Conservation (phyloP, 2,888 invertebrate species). For the Molanna angustata region DNA sequence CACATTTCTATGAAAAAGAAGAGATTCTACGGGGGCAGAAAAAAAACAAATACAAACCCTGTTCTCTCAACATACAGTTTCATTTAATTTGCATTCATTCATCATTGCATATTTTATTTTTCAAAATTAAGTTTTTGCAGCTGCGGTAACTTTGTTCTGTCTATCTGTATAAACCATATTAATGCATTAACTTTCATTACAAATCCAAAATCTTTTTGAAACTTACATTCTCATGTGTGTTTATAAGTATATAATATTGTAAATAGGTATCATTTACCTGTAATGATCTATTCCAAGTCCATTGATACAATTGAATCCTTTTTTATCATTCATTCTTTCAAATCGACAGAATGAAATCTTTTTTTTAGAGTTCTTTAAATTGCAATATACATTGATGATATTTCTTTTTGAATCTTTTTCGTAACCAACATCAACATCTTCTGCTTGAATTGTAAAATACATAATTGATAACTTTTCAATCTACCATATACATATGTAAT, state of each 20-base stretch:
- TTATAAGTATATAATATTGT: too few species aligned
- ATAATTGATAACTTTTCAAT: too few species aligned
- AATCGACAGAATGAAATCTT: conserved; percentile 53
- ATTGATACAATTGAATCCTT: conserved; percentile 47
- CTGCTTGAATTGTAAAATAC: conserved; percentile 41
- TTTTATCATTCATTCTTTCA: conserved; percentile 41
- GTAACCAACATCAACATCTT: conserved; percentile 48
- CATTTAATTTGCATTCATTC: too few species aligned
- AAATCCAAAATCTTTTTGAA: too few species aligned
- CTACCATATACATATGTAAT: neutral
- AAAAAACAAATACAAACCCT: too few species aligned
- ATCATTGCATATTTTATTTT: too few species aligned
- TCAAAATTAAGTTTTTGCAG: too few species aligned
- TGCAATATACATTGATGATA: conserved; percentile 49
- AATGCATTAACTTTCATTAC: too few species aligned
- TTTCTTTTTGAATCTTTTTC: conserved; percentile 38
- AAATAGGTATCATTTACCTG: conserved; percentile 45
- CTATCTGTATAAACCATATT: too few species aligned
- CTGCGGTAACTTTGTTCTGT: too few species aligned
- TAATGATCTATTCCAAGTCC: conserved; percentile 49
- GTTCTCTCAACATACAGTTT: too few species aligned
- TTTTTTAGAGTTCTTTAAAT: conserved; percentile 45
- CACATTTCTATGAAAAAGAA: neutral
- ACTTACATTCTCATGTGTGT: too few species aligned
- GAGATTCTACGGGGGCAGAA: neutral